A percentile compares a stretch with the other conserved stretches of the same genome.
Evolutionary conservation across 2,113 vertebrate species (phyloP).

Genomic region (Callipepla squamata): DNA sequence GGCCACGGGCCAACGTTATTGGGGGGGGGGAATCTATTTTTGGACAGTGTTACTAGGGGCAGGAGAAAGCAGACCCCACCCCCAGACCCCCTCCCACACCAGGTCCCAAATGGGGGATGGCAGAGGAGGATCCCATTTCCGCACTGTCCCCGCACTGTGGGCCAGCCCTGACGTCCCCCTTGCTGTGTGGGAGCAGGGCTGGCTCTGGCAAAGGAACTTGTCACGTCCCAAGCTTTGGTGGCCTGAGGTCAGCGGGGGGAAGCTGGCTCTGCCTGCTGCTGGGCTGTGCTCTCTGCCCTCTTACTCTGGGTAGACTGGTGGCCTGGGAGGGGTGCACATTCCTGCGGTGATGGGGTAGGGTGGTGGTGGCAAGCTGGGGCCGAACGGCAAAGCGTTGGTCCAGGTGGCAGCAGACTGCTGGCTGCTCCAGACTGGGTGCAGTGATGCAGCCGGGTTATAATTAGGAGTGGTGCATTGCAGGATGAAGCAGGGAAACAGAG

Average conservation of each 20-base stretch:
- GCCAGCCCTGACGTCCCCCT: background rate
- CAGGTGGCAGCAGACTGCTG: background rate
- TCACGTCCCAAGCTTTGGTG: background rate
- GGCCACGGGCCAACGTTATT: background rate
- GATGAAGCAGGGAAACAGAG: background rate
- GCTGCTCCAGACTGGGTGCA: background rate
- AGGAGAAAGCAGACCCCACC: conserved; percentile 43
- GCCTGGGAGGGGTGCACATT: fast-evolving
- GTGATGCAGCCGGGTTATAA: conserved; percentile 75
- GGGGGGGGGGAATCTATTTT: conserved; percentile 32
- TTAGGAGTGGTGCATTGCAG: conserved; percentile 83
- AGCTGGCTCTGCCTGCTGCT: background rate
- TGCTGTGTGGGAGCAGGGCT: background rate
- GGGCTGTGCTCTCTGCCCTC: background rate
- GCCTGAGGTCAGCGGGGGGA: background rate
- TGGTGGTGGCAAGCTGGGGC: background rate
- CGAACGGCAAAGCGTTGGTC: background rate
- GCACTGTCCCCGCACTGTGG: background rate
- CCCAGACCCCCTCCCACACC: background rate
- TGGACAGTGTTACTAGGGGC: conserved; percentile 58
- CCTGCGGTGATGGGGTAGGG: background rate
- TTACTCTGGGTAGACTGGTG: background rate
- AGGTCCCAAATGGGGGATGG: background rate
- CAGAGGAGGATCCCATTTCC: conserved; percentile 4
- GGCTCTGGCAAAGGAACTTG: background rate